These are phyloP conservation scores for Micromesistius poutassou DNA, from an alignment of 2,797 vertebrate species.

Conservation along the genomic window DNA sequence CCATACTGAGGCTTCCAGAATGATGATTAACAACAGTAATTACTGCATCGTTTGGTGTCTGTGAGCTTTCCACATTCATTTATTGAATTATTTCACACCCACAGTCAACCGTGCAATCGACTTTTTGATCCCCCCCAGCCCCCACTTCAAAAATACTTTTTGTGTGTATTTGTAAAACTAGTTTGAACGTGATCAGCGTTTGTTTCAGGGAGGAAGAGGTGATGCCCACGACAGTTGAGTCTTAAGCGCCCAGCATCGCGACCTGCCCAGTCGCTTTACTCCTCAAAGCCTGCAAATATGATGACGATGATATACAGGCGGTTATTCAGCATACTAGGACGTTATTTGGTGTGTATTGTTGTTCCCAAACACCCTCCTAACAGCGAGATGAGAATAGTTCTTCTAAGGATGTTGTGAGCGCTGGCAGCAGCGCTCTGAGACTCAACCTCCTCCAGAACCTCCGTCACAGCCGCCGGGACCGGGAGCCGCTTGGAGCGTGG, in stretches of 20 bases:
- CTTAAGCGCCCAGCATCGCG: background rate
- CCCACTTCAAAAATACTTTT: background rate
- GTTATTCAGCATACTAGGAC: background rate
- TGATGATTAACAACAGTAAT: conserved; percentile 60
- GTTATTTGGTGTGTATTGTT: background rate
- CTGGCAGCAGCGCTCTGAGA: conserved; percentile 12
- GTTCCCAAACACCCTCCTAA: background rate
- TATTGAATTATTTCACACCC: conserved; percentile 20
- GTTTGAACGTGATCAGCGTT: background rate
- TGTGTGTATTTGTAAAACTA: background rate
- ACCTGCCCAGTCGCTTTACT: background rate
- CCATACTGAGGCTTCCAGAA: conserved; percentile 47
- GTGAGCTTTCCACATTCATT: conserved; percentile 40
- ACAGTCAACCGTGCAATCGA: conserved; percentile 13
- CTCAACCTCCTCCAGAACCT: conserved; percentile 5
- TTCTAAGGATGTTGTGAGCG: conserved; percentile 8
- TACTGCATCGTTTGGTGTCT: conserved; percentile 43
- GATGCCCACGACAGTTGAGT: background rate
- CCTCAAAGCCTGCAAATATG: background rate
- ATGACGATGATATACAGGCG: background rate
- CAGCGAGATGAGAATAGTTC: background rate
- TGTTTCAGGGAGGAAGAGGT: background rate
- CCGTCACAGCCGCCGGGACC: too few relatives aligned
- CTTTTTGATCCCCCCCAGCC: background rate
- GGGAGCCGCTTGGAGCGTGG: too few relatives aligned